Evolutionary conservation across 2,797 vertebrate genomes (phyloP), one percentile per base, ranked within the genome.

Genomic region (Gambusia yucatana): DNA sequence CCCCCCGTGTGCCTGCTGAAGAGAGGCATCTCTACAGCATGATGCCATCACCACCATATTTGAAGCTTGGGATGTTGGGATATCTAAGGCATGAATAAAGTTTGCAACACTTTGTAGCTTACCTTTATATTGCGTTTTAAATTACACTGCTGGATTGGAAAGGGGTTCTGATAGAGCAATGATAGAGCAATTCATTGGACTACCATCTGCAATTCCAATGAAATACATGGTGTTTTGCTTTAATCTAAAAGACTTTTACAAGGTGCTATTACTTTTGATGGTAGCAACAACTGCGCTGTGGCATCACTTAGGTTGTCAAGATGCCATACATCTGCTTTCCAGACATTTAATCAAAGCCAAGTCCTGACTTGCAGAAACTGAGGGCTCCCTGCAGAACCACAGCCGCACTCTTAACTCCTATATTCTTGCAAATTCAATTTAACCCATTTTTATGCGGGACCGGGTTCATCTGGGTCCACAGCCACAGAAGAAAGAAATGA

Each of bases 291-390:
- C 39, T 25, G 39, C 13, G 65, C 65, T n/a, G 39, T 69, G 41
- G 11, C 22, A 6, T 69, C 10, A 70, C 55, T 55, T 30, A 22
- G 48, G 17, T 55, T 44, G 50, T 39, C 69, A 72, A 17, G 4
- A 52, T 39, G 6, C 46, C 20, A 6, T 28, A 7, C 44, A 13
- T 75, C 55, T 73, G 65, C 76, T 70, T 75, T 75, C 14, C n/a
- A 55, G 16, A 28, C 6, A 36, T 81, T 82, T 73, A 61, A 65
- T 14, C 33, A 28, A 30, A 22, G 44, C 16, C 50, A 44, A 8
- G 17, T 71, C 36, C 69, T 78, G 43, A 46, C 72, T 67, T 77
- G 86, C 43, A 86, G 88, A 88, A 77, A 88, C 87, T 86, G 11
- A 43, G 25, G 41, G 41, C 39, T 69, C 87, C 69, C 80, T 73